Evolutionary conservation across 2,888 invertebrate species (phyloP).

Genomic region (Craniophora ligustri): DNA sequence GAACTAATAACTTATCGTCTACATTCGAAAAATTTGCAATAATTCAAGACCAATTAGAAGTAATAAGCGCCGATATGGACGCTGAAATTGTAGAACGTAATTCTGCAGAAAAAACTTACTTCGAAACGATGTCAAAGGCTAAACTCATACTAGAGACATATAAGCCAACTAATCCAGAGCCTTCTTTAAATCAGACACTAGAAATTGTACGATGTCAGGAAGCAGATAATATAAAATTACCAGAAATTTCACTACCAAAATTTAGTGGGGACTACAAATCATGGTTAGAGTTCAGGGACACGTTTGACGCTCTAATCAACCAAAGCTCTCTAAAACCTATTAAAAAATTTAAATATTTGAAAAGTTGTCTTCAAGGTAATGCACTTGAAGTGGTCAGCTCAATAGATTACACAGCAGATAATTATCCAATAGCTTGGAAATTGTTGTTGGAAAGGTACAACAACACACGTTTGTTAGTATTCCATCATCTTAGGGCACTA

Average conservation of each 20-base stretch:
- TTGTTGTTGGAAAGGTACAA: not conserved
- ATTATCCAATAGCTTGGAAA: not conserved
- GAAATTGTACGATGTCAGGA: too few relatives aligned
- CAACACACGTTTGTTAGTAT: not conserved
- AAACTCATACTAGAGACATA: too few relatives aligned
- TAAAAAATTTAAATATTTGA: not conserved
- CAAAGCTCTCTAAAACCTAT: slow-evolving; percentile 11
- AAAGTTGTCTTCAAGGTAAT: not conserved
- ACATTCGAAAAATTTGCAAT: too few relatives aligned
- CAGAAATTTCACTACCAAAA: slow-evolving; percentile 7
- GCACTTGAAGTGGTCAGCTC: not conserved
- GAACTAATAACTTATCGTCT: too few relatives aligned
- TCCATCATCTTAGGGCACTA: not conserved
- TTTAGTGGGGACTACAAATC: slow-evolving; percentile 2
- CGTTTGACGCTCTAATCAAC: slow-evolving; percentile 15
- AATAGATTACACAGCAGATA: not conserved
- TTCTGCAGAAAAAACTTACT: too few relatives aligned
- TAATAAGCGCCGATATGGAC: too few relatives aligned
- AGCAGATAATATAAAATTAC: not conserved
- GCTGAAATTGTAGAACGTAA: too few relatives aligned
- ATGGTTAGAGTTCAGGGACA: slow-evolving; percentile 22
- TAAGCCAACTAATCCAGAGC: too few relatives aligned
- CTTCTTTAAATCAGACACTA: too few relatives aligned
- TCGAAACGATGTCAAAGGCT: too few relatives aligned
- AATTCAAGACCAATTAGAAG: too few relatives aligned